Base-by-base conservation (phyloP, 2,888 invertebrate species). In the Dugesia japonica region DNA sequence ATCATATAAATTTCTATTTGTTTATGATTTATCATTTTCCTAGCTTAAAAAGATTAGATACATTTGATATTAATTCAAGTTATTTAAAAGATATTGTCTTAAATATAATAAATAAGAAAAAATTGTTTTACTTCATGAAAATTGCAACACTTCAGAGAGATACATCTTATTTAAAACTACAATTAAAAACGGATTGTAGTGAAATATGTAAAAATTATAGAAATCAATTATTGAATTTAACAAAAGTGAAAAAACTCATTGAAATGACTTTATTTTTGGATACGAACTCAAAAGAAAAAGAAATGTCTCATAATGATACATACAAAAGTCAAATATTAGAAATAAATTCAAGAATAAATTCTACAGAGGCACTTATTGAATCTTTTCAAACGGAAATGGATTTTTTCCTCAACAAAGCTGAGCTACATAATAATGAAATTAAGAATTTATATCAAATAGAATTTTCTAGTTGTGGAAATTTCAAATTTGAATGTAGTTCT, bases 61-160 rank as follows among this genome's bases (percentile, higher is more conserved):
- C 81, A 1, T 81, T 82, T 71, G 83, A 84, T 78, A 81, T 84
- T 75, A 79, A 80, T n/a, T 80, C 80, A 71, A 82, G 82, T 77
- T 79, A 81, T 20, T 80, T 83, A 56, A 80, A 79, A 75, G 83
- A 83, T 26, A 78, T 83, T 20, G 82, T 83, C 17, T 83, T 84
- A 83, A 81, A 81, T 20, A 84, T 84, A 26, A 83, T 84, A n/a
- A 79, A 80, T 74, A 85, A 84, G 80, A 85, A 85, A 79, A 84
- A 83, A 79, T 83, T 84, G 82, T 85, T 81, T 79, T 85, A 85
- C 79, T 82, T 82, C 79, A 84, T 84, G 84, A 76, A 76, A 76
- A 72, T 72, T 7, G 71, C 27, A 23, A 9, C 56, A 4, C 23
- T 56, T n/a, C 9, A 56, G 17, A 4, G 56, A n/a, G 56, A 56